phyloP scores from a whole-genome alignment of 2,888 invertebrate genomes.

The Priapulus caudatus region DNA sequence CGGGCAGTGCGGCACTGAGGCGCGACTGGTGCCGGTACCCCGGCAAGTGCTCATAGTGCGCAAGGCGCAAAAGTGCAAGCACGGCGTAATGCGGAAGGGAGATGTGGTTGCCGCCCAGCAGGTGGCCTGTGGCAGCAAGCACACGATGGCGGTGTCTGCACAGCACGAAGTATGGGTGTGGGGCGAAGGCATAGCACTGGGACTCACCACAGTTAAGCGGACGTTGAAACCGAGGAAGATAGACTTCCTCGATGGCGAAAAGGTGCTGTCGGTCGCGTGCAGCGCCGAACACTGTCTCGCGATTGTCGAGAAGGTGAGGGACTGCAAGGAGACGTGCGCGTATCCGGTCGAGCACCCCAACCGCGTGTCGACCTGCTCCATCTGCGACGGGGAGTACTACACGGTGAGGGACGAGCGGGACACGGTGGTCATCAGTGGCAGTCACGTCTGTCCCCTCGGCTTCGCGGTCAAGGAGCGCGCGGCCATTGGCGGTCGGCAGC shows the following conservation, averaged over 20 bases:
- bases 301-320: conserved; percentile 26
- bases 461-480: conserved; percentile 10
- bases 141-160: conserved; percentile 31
- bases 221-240: conserved; percentile 25
- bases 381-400: conserved; percentile 28
- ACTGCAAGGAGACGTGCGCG: no score
- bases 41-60: conserved; percentile 8
- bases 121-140: conserved; percentile 31
- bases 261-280: conserved; percentile 29
- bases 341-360: conserved; percentile 17
- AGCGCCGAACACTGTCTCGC: conserved; percentile 33
- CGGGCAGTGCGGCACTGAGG: conserved; percentile 52
- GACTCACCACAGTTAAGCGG: conserved; percentile 22
- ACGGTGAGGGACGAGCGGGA: conserved; percentile 28
- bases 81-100: conserved; percentile 7
- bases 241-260: conserved; percentile 24
- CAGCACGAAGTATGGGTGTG: conserved; percentile 35
- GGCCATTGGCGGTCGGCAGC: no score
- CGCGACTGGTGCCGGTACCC: conserved; percentile 7
- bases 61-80: conserved; percentile 2
- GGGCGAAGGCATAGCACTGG: conserved; percentile 33
- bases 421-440: no score
- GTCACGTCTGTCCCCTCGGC: conserved; percentile 43
- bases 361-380: conserved; percentile 25
- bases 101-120: conserved; percentile 19